phyloP scores from a whole-genome alignment of 2,888 invertebrate species.

The Thelaira solivaga region DNA sequence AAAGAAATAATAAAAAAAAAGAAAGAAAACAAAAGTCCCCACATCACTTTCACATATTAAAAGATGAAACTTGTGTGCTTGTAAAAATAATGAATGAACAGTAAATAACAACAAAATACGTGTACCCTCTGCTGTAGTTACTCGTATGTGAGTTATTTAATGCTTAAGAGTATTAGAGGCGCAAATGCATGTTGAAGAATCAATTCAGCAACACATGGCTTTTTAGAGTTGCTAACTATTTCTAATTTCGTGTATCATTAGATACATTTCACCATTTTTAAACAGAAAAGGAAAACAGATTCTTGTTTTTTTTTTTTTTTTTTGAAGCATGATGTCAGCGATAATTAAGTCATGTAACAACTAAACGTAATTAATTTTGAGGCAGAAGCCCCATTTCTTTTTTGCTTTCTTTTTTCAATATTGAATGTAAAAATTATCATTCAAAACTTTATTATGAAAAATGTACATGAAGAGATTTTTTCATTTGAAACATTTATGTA shows the following conservation, averaged over 20 bases:
- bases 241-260: neutral
- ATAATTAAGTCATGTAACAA: neutral
- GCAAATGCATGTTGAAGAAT: neutral
- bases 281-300: neutral
- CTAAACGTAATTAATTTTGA: neutral
- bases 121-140: no score
- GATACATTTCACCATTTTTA: neutral
- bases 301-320: neutral
- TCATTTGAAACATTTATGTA: no score
- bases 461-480: no score
- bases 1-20: neutral
- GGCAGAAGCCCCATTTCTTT: neutral
- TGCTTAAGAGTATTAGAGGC: neutral
- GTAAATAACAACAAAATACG: slow-evolving; percentile 6
- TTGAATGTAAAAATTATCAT: no score
- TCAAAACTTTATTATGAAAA: no score
- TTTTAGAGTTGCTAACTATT: neutral
- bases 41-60: no score
- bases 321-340: neutral
- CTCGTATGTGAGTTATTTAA: neutral
- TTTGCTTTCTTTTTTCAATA: neutral
- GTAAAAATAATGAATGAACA: slow-evolving; percentile 14
- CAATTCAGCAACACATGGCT: neutral
- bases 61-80: neutral
- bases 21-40: neutral